Base-by-base conservation (phyloP, 2,797 vertebrate genomes). In the Huso huso region DNA sequence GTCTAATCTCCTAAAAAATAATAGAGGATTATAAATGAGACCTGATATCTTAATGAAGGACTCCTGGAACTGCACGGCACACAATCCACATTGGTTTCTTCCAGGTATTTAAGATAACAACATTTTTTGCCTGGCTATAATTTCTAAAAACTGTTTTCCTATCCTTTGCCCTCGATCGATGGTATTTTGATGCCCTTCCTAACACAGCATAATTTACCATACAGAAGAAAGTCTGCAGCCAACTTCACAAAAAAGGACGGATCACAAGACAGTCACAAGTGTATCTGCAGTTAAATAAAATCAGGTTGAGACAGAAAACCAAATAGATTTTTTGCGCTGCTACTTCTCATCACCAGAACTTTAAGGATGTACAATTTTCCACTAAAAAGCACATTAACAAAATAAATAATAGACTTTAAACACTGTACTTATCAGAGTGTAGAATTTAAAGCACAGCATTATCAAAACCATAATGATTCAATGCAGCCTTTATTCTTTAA, bases 11-110 rank as follows among this genome's bases (percentile, higher is more conserved):
- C 57, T 11, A 58, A 57, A 8, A 55, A 48, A 55, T 10, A 58
- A 66, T 12, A 49, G 13, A 58, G 55, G 53, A 59, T 66, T 66
- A 66, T n/a, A 57, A 53, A 23, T 12, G 15, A 66, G 52, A 66
- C 18, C 64, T 58, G 52, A 55, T 55, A 58, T 52, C 58, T 55
- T n/a, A 58, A 58, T 10, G 10, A 58, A 2, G 11, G 10, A 12
- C 55, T 58, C 11, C 11, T 13, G 23, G 13, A 58, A 10, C 48
- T 48, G 50, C 18, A 52, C 51, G n/a, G 37, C 23, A 37, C 23
- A 37, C 23, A 37, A 37, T 37, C 23, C 23, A 37, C 23, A 37
- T 37, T 37, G 23, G 2, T 37, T 37, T 37, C 23, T 37, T 37
- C 23, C 55, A 58, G 55, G 55, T 58, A 6, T 58, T 58, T 15